Conservation (phyloP, 2,888 invertebrate genomes). For the Petrophora chlorosata region DNA sequence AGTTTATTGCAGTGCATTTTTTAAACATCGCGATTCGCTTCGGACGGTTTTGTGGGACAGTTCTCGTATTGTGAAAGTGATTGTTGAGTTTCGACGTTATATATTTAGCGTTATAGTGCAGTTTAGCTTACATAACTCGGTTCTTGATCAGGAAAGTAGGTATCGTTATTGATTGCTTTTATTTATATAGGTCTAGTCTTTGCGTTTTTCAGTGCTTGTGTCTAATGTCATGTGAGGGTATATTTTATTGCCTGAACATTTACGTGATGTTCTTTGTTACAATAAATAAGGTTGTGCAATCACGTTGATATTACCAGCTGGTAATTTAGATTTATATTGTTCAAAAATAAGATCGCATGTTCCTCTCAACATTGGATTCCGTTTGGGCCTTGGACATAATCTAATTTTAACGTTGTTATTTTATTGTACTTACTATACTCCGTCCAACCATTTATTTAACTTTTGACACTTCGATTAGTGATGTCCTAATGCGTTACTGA, state of each 20-base stretch:
- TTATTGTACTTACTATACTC: too few relatives aligned
- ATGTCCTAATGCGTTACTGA: too few relatives aligned
- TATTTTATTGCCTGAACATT: background rate
- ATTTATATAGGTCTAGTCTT: too few relatives aligned
- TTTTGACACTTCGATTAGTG: too few relatives aligned
- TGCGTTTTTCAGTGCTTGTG: background rate
- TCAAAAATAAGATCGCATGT: background rate
- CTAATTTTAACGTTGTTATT: too few relatives aligned
- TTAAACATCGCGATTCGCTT: constrained; percentile 31
- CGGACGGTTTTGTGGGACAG: constrained; percentile 52
- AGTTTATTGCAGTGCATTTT: constrained; percentile 43
- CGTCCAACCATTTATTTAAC: too few relatives aligned
- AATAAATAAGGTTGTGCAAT: constrained; percentile 4
- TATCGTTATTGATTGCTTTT: constrained; percentile 22
- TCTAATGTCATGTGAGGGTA: background rate
- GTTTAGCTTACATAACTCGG: constrained; percentile 43
- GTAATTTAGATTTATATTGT: background rate
- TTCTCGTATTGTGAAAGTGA: constrained; percentile 63
- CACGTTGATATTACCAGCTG: background rate
- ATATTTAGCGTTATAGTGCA: constrained; percentile 45
- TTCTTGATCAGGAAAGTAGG: constrained; percentile 17
- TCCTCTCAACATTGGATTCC: background rate
- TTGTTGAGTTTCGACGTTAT: constrained; percentile 39
- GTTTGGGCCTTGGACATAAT: too few relatives aligned
- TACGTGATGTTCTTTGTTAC: background rate